Evolutionary conservation across 2,113 vertebrate genomes (phyloP), one percentile per base, ranked within the genome.

Genomic region (Phocoena sinus): DNA sequence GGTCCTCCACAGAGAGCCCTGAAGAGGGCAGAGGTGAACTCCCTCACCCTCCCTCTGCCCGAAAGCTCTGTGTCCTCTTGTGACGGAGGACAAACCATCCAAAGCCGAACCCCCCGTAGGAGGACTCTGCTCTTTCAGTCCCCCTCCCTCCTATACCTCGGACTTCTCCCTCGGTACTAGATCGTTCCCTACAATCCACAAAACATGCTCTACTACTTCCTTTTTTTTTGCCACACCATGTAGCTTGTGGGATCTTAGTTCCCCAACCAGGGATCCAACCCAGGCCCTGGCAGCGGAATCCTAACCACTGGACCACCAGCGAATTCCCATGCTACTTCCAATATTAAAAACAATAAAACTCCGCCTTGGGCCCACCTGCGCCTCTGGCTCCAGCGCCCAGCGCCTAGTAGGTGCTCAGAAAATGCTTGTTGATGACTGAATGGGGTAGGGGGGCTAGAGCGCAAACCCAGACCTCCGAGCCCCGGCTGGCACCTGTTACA

Each of bases 61-160:
- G 0, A 17, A 56, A 18, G 20, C 79, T 41, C 67, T 7, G 1
- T 6, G 0, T 58, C 65, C 23, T 44, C 50, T n/a, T 33, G 63
- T 21, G 70, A 8, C 28, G 8, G 62, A 4, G n/a, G 60, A 5
- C 9, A 14, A 53, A 2, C 17, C 38, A 15, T 1, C 58, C 7
- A 58, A 26, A 2, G n/a, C 79, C 23, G 47, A 17, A 11, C 60
- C 8, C 21, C 13, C 63, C 5, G 23, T 10, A 2, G 0, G 7
- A 6, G 18, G 83, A 33, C 93, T 44, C 18, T 5, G 18, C 76
- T 60, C 91, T 17, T 26, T 21, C 84, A 18, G 2, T 1, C 41
- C 36, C 47, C n/a, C 13, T 1, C 58, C n/a, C 70, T 71, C 47
- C 26, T 0, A 0, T 2, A 4, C 21, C 63, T 0, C 10, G 0